Conservation (phyloP, 2,797 vertebrate genomes). For the Eutrigla gurnardus region DNA sequence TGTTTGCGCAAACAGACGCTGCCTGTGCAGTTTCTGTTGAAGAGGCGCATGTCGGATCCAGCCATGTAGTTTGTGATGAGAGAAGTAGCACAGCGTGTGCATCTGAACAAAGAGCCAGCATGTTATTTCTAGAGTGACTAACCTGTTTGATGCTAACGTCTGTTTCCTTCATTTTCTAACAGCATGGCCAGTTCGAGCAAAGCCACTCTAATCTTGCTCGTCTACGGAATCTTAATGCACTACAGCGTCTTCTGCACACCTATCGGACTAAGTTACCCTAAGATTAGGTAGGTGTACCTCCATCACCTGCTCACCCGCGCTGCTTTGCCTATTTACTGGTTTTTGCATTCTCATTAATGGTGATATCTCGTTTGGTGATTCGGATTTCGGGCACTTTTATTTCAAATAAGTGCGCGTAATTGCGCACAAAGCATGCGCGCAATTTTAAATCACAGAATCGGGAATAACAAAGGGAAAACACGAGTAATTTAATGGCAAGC, state of each 20-base stretch:
- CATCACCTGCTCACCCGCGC: not conserved
- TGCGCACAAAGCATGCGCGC: slow-evolving; percentile 30
- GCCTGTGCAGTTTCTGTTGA: slow-evolving; percentile 5
- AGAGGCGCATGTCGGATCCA: not conserved
- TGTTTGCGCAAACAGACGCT: slow-evolving; percentile 19
- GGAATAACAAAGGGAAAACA: not conserved
- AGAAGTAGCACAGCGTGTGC: slow-evolving; percentile 28
- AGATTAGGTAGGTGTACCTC: slow-evolving; percentile 90
- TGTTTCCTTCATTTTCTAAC: slow-evolving; percentile 70
- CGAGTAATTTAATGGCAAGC: not conserved
- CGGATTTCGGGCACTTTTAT: slow-evolving; percentile 7
- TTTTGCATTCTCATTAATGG: not conserved
- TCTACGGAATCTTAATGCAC: slow-evolving; percentile 98
- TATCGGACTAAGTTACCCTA: slow-evolving; percentile 92
- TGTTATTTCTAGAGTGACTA: slow-evolving; percentile 46
- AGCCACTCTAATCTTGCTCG: slow-evolving; percentile 93
- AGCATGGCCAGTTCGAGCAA: slow-evolving; percentile 98
- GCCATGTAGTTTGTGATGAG: slow-evolving; percentile 18
- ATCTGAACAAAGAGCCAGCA: slow-evolving; percentile 48
- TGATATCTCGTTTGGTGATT: not conserved
- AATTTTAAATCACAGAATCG: not conserved
- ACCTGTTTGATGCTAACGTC: slow-evolving; percentile 53
- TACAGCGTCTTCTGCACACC: slow-evolving; percentile 96
- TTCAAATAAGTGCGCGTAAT: slow-evolving; percentile 30
- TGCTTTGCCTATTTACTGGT: not conserved